Percentiles rank a stretch among this genome's conserved stretches.
Conservation (phyloP, 2,888 invertebrate genomes). For the Gymnosoma rotundatum region DNA sequence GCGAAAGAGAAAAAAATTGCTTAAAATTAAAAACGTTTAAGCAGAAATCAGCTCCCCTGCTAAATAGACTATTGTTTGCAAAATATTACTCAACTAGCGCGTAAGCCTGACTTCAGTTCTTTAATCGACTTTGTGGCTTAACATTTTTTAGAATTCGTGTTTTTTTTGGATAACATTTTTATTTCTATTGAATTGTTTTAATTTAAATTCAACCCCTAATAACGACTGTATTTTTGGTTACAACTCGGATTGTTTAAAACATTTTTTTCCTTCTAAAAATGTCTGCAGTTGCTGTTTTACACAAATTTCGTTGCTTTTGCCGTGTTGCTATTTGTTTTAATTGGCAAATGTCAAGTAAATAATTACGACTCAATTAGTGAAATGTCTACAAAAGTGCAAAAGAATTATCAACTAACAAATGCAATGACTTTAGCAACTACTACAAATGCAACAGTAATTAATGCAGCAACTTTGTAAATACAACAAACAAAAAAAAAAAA, state of each 20-base stretch:
- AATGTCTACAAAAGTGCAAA: constrained; percentile 58
- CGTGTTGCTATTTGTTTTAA: constrained; percentile 39
- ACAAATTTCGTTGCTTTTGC: constrained; percentile 29
- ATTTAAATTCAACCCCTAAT: too few relatives aligned
- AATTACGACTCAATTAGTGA: constrained; percentile 71
- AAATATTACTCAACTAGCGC: too few relatives aligned
- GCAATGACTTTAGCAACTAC: constrained; percentile 28
- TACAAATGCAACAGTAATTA: constrained; percentile 38
- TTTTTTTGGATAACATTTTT: too few relatives aligned
- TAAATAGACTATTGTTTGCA: too few relatives aligned
- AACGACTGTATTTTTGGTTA: too few relatives aligned
- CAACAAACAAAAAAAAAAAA: constrained; percentile 30
- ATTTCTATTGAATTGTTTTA: too few relatives aligned
- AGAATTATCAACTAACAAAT: constrained; percentile 41
- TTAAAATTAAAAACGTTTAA: too few relatives aligned
- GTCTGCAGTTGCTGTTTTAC: not conserved
- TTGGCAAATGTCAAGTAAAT: constrained; percentile 70
- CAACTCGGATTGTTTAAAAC: not conserved
- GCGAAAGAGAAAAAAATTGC: too few relatives aligned
- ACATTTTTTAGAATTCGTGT: too few relatives aligned
- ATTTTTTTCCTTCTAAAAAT: not conserved
- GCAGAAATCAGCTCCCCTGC: too few relatives aligned
- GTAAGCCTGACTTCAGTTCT: too few relatives aligned
- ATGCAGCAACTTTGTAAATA: constrained; percentile 55
- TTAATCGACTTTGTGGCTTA: too few relatives aligned